Percentiles rank a stretch among this genome's conserved stretches.
These are phyloP conservation scores for Drosophila navojoa DNA, from an alignment of 1,140 invertebrate species.

Conservation along the genomic window DNA sequence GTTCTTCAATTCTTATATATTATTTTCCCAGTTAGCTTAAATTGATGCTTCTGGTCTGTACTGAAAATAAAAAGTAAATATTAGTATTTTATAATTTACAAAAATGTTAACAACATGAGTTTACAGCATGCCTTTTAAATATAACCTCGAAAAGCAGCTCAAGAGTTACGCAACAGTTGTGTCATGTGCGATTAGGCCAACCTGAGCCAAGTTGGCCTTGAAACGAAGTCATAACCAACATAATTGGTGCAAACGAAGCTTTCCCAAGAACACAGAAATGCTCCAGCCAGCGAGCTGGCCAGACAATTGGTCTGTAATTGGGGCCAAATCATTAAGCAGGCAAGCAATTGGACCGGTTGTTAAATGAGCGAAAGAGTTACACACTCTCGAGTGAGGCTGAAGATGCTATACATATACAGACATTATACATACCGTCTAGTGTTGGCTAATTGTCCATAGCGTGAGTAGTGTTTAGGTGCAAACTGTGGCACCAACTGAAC, in stretches of 20 bases:
- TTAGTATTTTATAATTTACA: no score
- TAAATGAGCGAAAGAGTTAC: conserved; percentile 11
- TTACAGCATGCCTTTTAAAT: not conserved
- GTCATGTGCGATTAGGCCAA: conserved; percentile 11
- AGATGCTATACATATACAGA: conserved; percentile 1
- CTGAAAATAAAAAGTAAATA: no score
- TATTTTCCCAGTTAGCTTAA: no score
- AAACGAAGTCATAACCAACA: conserved; percentile 20
- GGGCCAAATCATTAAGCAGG: conserved; percentile 24
- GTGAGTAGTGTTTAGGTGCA: conserved; percentile 1
- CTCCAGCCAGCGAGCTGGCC: not conserved
- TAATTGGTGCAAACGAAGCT: conserved; percentile 16
- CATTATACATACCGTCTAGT: not conserved
- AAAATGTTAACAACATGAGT: not conserved
- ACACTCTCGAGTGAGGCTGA: not conserved
- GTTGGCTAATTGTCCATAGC: conserved; percentile 22
- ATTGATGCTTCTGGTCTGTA: not conserved
- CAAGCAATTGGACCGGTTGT: conserved; percentile 19
- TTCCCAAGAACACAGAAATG: conserved; percentile 1
- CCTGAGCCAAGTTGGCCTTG: conserved; percentile 8
- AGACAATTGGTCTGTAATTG: conserved; percentile 10
- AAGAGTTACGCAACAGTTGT: conserved; percentile 21
- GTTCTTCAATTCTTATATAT: no score
- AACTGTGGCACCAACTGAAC: not conserved
- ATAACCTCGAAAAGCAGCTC: conserved; percentile 1